Base-by-base conservation (phyloP, 2,888 invertebrate species). In the Congeria kusceri region DNA sequence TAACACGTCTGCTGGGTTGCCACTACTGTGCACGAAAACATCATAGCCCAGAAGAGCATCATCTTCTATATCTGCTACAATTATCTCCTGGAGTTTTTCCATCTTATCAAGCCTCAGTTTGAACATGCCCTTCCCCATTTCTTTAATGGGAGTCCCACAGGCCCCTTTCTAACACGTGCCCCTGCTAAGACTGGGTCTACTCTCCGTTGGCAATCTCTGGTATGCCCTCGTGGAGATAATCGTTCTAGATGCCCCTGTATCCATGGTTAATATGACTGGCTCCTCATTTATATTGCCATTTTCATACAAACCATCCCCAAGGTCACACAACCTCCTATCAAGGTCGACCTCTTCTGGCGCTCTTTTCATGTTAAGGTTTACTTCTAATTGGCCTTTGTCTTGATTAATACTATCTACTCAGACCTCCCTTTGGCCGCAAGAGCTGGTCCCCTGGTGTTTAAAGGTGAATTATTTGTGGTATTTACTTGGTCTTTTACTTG, bases 31-130 rank as follows among this genome's bases (percentile, higher is more conserved):
- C 7, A 11, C 20, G 5, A 69, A 28, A 27, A 61, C 20, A 47
- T 69, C 69, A 18, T 15, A 25, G 1, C 69, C 61, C 44, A 69
- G 23, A 11, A 69, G 27, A 1, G n/a, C 69, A 29, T 69, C 69
- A 28, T 69, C 61, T 47, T 69, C 61, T 18, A 69, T 59, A 13
- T 69, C 69, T 27, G 69, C 61, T 11, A 69, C 69, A 13, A 69
- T 13, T 1, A 46, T 7, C 27, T 47, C 69, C 5, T 28, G 20
- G n/a, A n/a, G n/a, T n/a, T n/a, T n/a, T 20, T 29, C 46, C 18
- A 69, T 7, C 27, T 69, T 27, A 27, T 49, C 69, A 11, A 47
- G 18, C 25, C 39, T 46, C 7, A 69, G 32, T n/a, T 28, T n/a
- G 28, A 69, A 61, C 23, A n/a, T 29, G 9, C 29, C 62, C 39